Evolutionary conservation across 2,888 invertebrate species (phyloP), one percentile per base, ranked within the genome.

Genomic region (Lithosia quadra): DNA sequence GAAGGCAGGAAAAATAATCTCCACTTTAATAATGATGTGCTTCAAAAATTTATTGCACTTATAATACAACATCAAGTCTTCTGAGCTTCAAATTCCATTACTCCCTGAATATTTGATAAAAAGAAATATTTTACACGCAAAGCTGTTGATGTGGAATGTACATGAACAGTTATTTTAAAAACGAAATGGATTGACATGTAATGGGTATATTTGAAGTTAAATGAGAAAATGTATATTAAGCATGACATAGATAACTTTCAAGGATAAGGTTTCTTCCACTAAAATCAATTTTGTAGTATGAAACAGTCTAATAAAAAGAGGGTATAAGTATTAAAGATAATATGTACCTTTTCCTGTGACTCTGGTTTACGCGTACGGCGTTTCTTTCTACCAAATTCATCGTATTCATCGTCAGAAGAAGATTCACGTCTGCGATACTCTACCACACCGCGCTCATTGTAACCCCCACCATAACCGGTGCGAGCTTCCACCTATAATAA

Each of bases 401-500:
- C 99, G 91, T 98, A 99, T 92, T 99, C 99, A 88, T 98, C 99
- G 86, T 99, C 99, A 5, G 97, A 97, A 39, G 98, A 98, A 13
- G 98, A 97, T 65, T 97, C 96, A 63, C 98, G 95, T 84, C 98
- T 97, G 80, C 98, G 98, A 88, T 99, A 99, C 88, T 99, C 99
- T 1, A 99, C 99, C 8, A 98, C 97, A 63, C 99, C 99, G 71
- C 99, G 96, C 89, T 99, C 99, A 95, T 99, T 99, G 91, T 99
- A 99, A 36, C 98, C 98, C 65, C 98, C 98, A 55, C 98, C 98
- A 84, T 98, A 98, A 18, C 97, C 97, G 24, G 96, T 96, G 74
- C 98, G 96, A 74, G 97, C 97, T 90, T 98, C 98, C 56, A 95
- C 95, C 95, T 95, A 78, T 61, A 91, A 90, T 59, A 36, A 21